Base-by-base conservation (phyloP, 2,888 invertebrate species). In the Zele albiditarsus region DNA sequence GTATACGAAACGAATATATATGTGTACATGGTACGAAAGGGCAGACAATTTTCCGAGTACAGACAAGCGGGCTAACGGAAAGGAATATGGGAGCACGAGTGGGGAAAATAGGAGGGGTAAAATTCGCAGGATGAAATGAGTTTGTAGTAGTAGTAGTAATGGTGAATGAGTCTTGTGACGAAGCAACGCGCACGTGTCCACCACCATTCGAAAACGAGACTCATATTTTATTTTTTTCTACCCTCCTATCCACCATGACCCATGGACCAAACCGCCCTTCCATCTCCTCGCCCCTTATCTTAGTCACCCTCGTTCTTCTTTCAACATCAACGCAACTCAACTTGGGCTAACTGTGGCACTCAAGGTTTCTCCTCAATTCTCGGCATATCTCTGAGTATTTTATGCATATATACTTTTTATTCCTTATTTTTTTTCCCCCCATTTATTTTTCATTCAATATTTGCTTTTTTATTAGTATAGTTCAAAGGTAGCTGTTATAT, bases 131-230 rank as follows among this genome's bases (percentile, higher is more conserved):
- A 62, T 31, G 58, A 67, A 38, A 73, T 33, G 31, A 60, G 42
- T 28, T n/a, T 38, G 38, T 38, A 38, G 38, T 38, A 60, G 38
- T 38, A 38, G 38, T 38, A 60, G 23, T 31, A 20, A 73, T 20
- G 60, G 66, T 23, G 71, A 53, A 71, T 53, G 71, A 71, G 67
- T 57, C 49, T 71, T 49, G 38, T 38, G 38, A 38, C 70, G 75
- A 58, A 72, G 71, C 67, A 72, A 74, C 57, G 77, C 57, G 73
- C 77, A 77, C 77, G 77, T 75, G 78, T 71, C 77, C 58, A 74
- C 49, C 74, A 67, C 53, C 38, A 38, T 38, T 38, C 4, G 38
- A 38, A 38, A 31, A 31, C 8, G 38, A 38, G 8, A 38, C 38
- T 12, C 38, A 38, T 8, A 38, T 1, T 38, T 12, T 53, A 8